Base-by-base conservation (phyloP, 2,888 invertebrate genomes). In the Dicranocentrus wangi region DNA sequence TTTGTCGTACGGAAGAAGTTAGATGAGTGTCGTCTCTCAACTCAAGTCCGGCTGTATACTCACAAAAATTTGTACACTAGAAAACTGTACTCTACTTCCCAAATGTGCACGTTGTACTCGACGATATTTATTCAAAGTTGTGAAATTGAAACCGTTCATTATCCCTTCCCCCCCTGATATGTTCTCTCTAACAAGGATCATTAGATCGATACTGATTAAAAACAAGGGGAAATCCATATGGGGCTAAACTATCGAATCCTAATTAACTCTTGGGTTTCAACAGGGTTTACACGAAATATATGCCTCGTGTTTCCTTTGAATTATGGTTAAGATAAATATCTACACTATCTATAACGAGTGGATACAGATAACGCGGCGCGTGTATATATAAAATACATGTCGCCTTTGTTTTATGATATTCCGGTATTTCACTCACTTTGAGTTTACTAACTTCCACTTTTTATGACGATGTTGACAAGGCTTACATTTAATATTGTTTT, bases 111-210 rank as follows among this genome's bases (percentile, higher is more conserved):
- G 32, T 32, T 32, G 32, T 32, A 32, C 32, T 32, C 5, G 3
- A 32, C 32, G 32, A 10, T 32, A 32, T 10, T n/a, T n/a, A n/a
- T n/a, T n/a, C n/a, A 32, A 32, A 7, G 32, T 7, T 32, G 32
- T 32, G 32, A 65, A 27, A 28, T 61, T 27, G 7, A 42, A 65
- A 7, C 21, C 43, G 13, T 70, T 39, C 42, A 39, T 58, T 58
- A 42, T 42, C 15, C 21, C 2, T 47, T 47, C n/a, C 32, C 10
- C 42, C 47, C 43, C 43, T 61, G 73, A 63, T 73, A 7, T 73
- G 65, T 73, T 53, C 73, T 65, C 61, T 28, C 65, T 75, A 75
- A 75, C 73, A 75, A 75, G 75, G 65, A 66, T 66, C 75, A 75
- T 66, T 75, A 75, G 75, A 72, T 72, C 17, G 72, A 53, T 66